phyloP scores from a whole-genome alignment of 2,797 vertebrate genomes.

The Molossus alvarezi region DNA sequence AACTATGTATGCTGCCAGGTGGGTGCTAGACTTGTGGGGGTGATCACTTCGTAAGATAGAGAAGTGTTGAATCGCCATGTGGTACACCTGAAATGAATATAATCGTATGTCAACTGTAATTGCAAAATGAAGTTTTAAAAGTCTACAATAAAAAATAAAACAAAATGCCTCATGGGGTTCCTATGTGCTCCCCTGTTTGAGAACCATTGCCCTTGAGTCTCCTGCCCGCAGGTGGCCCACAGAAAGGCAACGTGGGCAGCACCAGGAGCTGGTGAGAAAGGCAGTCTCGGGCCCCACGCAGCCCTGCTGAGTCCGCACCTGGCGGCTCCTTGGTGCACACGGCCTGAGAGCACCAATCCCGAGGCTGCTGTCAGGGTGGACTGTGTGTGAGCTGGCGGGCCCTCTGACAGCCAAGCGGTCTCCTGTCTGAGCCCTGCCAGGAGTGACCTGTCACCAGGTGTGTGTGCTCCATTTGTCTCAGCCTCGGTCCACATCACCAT shows the following conservation, averaged over 20 bases:
- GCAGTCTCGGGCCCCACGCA: not conserved
- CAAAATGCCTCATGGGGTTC: not conserved
- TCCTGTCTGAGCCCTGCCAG: not conserved
- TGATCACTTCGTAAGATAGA: not conserved
- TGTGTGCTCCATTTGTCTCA: not conserved
- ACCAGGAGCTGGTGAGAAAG: not conserved
- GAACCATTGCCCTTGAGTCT: not conserved
- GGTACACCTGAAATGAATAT: not conserved
- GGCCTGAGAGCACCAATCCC: not conserved
- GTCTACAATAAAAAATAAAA: not conserved
- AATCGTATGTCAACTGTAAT: not conserved
- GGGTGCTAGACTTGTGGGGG: too few relatives aligned
- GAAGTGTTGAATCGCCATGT: too few relatives aligned
- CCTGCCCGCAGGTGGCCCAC: not conserved
- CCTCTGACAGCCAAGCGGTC: not conserved
- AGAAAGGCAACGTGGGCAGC: fast-evolving
- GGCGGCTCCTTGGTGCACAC: fast-evolving
- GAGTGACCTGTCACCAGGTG: not conserved
- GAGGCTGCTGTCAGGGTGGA: not conserved
- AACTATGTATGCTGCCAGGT: not conserved
- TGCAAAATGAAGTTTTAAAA: not conserved
- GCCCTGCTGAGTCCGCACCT: not conserved
- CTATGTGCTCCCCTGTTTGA: not conserved
- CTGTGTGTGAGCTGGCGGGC: not conserved
- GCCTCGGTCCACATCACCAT: not conserved